Conservation (phyloP, 2,797 vertebrate genomes). For the Channa striata region DNA sequence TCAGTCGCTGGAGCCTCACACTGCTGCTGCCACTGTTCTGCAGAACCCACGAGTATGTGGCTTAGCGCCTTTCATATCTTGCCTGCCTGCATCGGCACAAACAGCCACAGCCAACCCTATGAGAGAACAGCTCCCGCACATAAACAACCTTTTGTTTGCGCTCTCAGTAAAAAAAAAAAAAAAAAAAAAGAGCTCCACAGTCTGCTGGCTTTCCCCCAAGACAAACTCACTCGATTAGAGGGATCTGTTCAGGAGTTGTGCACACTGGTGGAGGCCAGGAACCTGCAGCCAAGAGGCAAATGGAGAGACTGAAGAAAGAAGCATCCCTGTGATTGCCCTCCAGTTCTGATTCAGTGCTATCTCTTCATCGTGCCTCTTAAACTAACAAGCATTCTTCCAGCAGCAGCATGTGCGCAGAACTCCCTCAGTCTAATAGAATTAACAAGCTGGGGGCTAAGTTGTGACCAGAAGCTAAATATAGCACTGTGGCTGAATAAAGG, state of each 20-base stretch:
- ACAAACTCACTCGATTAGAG: slow-evolving; percentile 88
- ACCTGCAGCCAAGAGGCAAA: slow-evolving; percentile 44
- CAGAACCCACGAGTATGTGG: slow-evolving; percentile 54
- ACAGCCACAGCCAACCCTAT: slow-evolving; percentile 65
- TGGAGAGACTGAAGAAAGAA: slow-evolving; percentile 42
- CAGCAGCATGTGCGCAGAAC: slow-evolving; percentile 12
- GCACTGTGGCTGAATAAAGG: slow-evolving; percentile 36
- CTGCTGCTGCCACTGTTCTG: slow-evolving; percentile 24
- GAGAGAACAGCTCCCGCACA: slow-evolving; percentile 55
- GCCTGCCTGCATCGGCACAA: slow-evolving; percentile 76
- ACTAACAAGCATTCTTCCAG: slow-evolving; percentile 24
- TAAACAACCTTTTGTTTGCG: slow-evolving; percentile 86
- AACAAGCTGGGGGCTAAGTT: slow-evolving; percentile 40
- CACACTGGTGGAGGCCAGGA: slow-evolving; percentile 35
- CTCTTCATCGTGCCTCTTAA: slow-evolving; percentile 8
- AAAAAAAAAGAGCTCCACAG: slow-evolving; percentile 81
- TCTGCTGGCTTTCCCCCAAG: slow-evolving; percentile 85
- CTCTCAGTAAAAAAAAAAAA: slow-evolving; percentile 73
- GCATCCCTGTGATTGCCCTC: slow-evolving; percentile 31
- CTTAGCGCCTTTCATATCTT: slow-evolving; percentile 70
- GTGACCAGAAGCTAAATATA: slow-evolving; percentile 62
- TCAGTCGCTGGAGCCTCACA: slow-evolving; percentile 40
- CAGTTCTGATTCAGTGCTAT: slow-evolving; percentile 25
- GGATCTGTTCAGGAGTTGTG: slow-evolving; percentile 82
- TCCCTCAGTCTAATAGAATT: slow-evolving; percentile 33